phyloP scores from a whole-genome alignment of 2,113 vertebrate species.

The Entelurus aequoreus region DNA sequence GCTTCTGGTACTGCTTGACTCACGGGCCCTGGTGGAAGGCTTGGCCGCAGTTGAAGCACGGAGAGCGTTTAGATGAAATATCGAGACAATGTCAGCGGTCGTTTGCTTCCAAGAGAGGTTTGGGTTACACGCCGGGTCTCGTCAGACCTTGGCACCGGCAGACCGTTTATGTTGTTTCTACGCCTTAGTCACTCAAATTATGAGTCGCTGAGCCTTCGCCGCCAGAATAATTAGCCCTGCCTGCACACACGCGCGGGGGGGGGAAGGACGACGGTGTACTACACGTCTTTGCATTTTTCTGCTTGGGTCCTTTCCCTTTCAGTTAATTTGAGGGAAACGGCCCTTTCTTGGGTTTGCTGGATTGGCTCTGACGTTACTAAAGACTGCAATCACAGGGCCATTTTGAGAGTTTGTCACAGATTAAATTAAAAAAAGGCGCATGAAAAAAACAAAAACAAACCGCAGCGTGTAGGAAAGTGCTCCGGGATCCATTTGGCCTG shows the following conservation, averaged over 20 bases:
- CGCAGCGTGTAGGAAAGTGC: conserved; percentile 44
- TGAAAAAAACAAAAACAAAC: conserved; percentile 60
- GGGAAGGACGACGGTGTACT: conserved; percentile 49
- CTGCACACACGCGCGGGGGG: conserved; percentile 51
- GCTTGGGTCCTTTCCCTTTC: conserved; percentile 54
- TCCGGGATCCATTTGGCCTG: conserved; percentile 44
- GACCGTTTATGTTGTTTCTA: conserved; percentile 67
- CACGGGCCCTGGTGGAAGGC: conserved; percentile 42
- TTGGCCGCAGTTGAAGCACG: conserved; percentile 58
- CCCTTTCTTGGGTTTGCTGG: conserved; percentile 70
- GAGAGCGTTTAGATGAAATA: conserved; percentile 74
- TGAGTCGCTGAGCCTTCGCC: conserved; percentile 75
- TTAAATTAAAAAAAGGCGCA: conserved; percentile 73
- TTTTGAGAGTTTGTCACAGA: conserved; percentile 69
- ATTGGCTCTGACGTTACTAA: conserved; percentile 77
- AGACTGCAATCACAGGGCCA: conserved; percentile 74
- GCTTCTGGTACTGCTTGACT: conserved; percentile 55
- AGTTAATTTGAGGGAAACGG: conserved; percentile 73
- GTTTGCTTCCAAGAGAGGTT: conserved; percentile 66
- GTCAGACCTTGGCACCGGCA: conserved; percentile 60
- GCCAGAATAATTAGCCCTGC: conserved; percentile 72
- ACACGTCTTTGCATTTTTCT: conserved; percentile 53
- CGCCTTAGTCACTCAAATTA: conserved; percentile 74
- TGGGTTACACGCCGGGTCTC: conserved; percentile 66
- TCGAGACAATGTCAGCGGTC: conserved; percentile 72